phyloP scores from a whole-genome alignment of 2,113 vertebrate genomes.

The Myotis lucifugus region DNA sequence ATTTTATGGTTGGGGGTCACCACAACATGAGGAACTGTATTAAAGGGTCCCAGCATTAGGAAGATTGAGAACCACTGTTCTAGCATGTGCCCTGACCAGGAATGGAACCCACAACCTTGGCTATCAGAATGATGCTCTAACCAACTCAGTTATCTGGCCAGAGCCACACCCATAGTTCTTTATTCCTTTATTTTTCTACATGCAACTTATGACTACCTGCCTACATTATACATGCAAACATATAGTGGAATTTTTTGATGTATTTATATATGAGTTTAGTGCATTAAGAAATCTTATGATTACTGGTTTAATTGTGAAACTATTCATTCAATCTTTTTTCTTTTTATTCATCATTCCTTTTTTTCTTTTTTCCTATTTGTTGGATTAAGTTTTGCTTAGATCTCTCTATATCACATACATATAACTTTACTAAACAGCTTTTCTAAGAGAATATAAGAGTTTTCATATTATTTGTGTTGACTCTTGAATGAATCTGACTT shows the following conservation, averaged over 20 bases:
- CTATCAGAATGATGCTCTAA: no score
- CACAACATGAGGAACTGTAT: no score
- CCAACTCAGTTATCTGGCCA: no score
- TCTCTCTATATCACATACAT: background rate
- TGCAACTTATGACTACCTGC: background rate
- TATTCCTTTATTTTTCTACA: background rate
- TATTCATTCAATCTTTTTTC: background rate
- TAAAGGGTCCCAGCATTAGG: no score
- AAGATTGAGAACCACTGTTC: no score
- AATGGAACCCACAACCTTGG: no score
- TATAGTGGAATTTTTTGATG: background rate
- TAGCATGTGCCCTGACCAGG: no score
- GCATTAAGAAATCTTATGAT: background rate
- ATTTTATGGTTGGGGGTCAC: no score
- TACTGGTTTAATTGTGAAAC: background rate
- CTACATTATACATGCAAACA: background rate
- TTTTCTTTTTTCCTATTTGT: background rate
- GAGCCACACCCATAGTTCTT: background rate
- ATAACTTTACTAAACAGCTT: background rate
- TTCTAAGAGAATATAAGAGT: background rate
- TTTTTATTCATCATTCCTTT: background rate
- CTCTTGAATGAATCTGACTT: background rate
- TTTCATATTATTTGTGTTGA: background rate
- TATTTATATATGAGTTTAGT: background rate
- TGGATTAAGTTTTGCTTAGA: background rate